These are phyloP conservation scores for Protomyctophum bolini DNA, from an alignment of 2,113 vertebrate species.

Conservation along the genomic window DNA sequence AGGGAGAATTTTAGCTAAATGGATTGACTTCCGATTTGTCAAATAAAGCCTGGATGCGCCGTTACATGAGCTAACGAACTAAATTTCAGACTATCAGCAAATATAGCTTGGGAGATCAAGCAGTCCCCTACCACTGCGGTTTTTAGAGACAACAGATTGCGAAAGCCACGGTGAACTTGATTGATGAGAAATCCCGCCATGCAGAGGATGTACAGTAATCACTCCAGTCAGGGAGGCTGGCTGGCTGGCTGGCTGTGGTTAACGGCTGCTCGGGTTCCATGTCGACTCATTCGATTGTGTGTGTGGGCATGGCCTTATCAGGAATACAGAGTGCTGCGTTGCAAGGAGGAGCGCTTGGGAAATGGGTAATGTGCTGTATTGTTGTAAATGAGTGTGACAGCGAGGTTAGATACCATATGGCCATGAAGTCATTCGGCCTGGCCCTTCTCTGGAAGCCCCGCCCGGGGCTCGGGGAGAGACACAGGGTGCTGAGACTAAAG, in stretches of 20 bases:
- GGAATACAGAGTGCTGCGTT: constrained; percentile 54
- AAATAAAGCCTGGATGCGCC: neutral
- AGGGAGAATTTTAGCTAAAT: neutral
- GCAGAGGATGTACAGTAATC: neutral
- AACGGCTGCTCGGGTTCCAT: constrained; percentile 29
- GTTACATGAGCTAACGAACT: constrained; percentile 16
- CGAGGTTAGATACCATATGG: constrained; percentile 80
- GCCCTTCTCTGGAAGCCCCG: constrained; percentile 72
- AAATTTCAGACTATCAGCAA: constrained; percentile 8
- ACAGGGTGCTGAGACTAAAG: constrained; percentile 68
- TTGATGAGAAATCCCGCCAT: constrained; percentile 24
- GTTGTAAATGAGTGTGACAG: constrained; percentile 73
- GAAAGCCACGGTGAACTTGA: neutral
- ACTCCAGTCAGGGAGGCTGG: constrained; percentile 24
- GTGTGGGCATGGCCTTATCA: constrained; percentile 61
- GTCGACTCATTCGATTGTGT: constrained; percentile 33
- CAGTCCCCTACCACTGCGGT: constrained; percentile 1
- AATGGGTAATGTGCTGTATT: constrained; percentile 67
- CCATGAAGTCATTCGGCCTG: constrained; percentile 79
- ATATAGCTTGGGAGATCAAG: constrained; percentile 6
- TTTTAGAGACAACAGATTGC: constrained; percentile 27
- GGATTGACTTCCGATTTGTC: neutral
- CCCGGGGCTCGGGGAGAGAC: constrained; percentile 72
- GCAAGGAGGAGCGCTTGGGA: constrained; percentile 70
- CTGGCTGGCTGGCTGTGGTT: constrained; percentile 59